Evolutionary conservation across 2,888 invertebrate genomes (phyloP), one percentile per base, ranked within the genome.

Genomic region (Myopa testacea): DNA sequence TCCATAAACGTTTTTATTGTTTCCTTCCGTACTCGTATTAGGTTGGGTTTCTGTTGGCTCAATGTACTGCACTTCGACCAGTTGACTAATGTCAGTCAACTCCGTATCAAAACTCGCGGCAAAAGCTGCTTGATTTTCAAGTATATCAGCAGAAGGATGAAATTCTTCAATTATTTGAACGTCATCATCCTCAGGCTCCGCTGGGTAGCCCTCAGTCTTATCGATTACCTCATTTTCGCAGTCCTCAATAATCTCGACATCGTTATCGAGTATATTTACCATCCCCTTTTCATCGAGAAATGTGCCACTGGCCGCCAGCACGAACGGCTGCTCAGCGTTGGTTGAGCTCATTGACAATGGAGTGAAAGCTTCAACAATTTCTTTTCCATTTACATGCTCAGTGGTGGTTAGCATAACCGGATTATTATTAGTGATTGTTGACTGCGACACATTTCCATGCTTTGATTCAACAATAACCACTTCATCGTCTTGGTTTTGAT

Each of bases 101-200:
- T 55, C 55, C 5, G n/a, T 55, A 55, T 55, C 16, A 55, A n/a
- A 55, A 16, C 5, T n/a, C 26, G 26, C 26, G 26, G 26, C 26
- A 26, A 26, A 26, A 1, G 26, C 26, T 26, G 26, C 26, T 26
- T 26, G 26, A 26, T 26, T 26, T 62, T 50, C 50, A 37, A 4
- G 19, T 45, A n/a, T 45, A 8, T 67, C 69, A n/a, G n/a, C 45
- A 19, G n/a, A 60, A 19, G 60, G 62, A 12, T 45, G 50, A 50
- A 45, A 65, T 0, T 65, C 74, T 34, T 63, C 65, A 10, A 74
- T 52, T 4, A 74, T 65, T 63, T 74, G 34, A 37, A 52, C 65
- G 12, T 74, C 74, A 74, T 74, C 74, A 34, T 74, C 74, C 5
- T 60, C 58, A 19, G 2, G 38, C 16, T 37, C 40, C 40, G 40